Percentiles rank a stretch among this genome's conserved stretches.
Evolutionary conservation across 2,797 vertebrate genomes (phyloP).

Genomic region (Carapus acus): DNA sequence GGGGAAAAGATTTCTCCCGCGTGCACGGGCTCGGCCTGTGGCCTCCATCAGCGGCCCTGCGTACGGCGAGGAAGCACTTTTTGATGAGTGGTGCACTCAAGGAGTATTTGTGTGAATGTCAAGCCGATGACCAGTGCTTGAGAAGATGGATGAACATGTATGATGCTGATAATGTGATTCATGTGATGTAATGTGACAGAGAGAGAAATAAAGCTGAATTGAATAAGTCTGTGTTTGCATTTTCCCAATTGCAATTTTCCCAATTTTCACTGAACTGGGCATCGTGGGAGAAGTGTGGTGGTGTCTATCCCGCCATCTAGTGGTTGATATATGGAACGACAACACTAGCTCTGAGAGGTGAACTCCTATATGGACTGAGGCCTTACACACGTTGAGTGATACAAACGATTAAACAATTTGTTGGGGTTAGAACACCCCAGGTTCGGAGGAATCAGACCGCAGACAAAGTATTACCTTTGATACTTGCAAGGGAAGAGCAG

Average conservation of each 20-base stretch:
- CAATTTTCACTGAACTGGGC: conserved; percentile 11
- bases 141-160: conserved; percentile 63
- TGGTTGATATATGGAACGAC: conserved; percentile 34
- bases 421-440: too few relatives aligned
- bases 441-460: too few relatives aligned
- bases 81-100: conserved; percentile 63
- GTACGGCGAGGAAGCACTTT: conserved; percentile 58
- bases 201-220: conserved; percentile 70
- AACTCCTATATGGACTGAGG: too few relatives aligned
- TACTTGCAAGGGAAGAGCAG: too few relatives aligned
- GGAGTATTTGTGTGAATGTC: conserved; percentile 69
- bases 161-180: conserved; percentile 70
- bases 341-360: not conserved
- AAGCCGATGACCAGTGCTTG: conserved; percentile 59
- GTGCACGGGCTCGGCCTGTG: conserved; percentile 42
- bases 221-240: conserved; percentile 23
- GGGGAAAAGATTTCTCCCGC: conserved; percentile 49
- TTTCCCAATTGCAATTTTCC: not conserved
- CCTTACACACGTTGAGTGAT: too few relatives aligned
- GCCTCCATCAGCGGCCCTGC: conserved; percentile 49
- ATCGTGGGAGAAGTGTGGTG: too few relatives aligned
- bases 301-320: conserved; percentile 48
- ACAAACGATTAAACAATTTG: too few relatives aligned
- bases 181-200: conserved; percentile 68
- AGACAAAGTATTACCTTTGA: too few relatives aligned